Evolutionary conservation across 2,113 vertebrate genomes (phyloP), one percentile per base, ranked within the genome.

Genomic region (Eudyptes chrysolophus): DNA sequence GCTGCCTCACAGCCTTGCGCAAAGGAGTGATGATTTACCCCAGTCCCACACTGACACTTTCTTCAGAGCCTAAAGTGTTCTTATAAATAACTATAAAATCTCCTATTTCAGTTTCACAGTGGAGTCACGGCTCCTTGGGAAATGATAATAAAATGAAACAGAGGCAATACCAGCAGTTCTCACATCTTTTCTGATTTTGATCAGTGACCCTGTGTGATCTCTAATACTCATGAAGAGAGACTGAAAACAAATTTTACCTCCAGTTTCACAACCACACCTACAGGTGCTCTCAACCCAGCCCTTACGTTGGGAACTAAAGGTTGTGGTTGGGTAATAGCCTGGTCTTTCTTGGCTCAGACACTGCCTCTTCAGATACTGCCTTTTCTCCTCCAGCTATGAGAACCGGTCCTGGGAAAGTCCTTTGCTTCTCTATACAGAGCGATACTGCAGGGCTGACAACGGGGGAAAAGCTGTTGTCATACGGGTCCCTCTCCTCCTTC

Each of bases 261-360:
- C 40, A 46, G 94, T 95, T 92, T 94, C 95, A 90, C 82, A 94
- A 58, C 87, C 94, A 95, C 94, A 85, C 92, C 96, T 85, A 83
- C 7, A 17, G 61, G 25, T 85, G 66, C 74, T 95, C 87, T 94
- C 89, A 76, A 44, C 92, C 90, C 90, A 92, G 82, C 78, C 87
- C 84, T 93, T 30, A 17, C 2, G 1, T 19, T 58, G 52, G 57
- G 65, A 84, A 62, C 74, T 71, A 26, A 8, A 84, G 62, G 72
- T 68, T 1, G 0, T 0, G 8, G 70, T 54, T 93, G 74, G 30
- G 78, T 32, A 97, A 95, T 12, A 69, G 34, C 44, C 44, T 85
- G 25, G n/a, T 40, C 46, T 36, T 40, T 72, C 75, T 52, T 82
- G 93, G 79, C 91, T 86, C 74, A 57, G 55, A 49, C 21, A 10